Percentiles rank a stretch among this genome's conserved stretches.
Evolutionary conservation across 1,140 invertebrate species (phyloP).

Genomic region (Ruditapes philippinarum): DNA sequence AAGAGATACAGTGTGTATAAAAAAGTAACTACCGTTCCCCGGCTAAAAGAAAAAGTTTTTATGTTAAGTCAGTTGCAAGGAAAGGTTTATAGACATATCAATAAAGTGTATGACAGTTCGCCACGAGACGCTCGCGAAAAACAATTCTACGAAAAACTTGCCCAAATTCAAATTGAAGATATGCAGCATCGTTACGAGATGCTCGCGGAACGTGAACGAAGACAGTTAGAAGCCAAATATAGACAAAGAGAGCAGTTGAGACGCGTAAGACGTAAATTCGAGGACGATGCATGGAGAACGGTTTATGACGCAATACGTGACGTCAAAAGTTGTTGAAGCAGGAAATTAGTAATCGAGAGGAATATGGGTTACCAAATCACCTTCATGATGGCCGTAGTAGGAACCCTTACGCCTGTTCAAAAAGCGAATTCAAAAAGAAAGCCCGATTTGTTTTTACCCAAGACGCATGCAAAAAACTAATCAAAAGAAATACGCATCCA

Average conservation of each 20-base stretch:
- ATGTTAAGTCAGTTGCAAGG: slow-evolving; percentile 67
- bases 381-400: slow-evolving; percentile 48
- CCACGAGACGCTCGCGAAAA: slow-evolving; percentile 69
- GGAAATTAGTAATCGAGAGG: slow-evolving; percentile 71
- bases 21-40: slow-evolving; percentile 18
- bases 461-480: slow-evolving; percentile 50
- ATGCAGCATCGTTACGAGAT: slow-evolving; percentile 67
- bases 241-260: slow-evolving; percentile 75
- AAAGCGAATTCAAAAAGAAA: slow-evolving; percentile 50
- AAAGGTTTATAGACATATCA: slow-evolving; percentile 69
- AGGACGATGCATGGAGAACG: slow-evolving; percentile 72
- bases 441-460: slow-evolving; percentile 28
- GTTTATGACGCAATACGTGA: slow-evolving; percentile 80
- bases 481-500: slow-evolving; percentile 67
- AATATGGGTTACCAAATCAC: slow-evolving; percentile 77
- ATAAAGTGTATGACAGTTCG: slow-evolving; percentile 70
- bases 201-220: slow-evolving; percentile 58
- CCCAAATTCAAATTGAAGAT: slow-evolving; percentile 69
- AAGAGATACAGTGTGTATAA: slow-evolving; percentile 42
- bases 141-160: slow-evolving; percentile 74
- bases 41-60: slow-evolving; percentile 39
- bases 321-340: slow-evolving; percentile 73
- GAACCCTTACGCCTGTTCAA: not conserved
- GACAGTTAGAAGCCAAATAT: slow-evolving; percentile 68
- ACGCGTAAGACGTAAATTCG: slow-evolving; percentile 73